A percentile compares a stretch with the other conserved stretches of the same genome.
phyloP scores from a whole-genome alignment of 1,140 invertebrate species.

The Bombus consobrinus region DNA sequence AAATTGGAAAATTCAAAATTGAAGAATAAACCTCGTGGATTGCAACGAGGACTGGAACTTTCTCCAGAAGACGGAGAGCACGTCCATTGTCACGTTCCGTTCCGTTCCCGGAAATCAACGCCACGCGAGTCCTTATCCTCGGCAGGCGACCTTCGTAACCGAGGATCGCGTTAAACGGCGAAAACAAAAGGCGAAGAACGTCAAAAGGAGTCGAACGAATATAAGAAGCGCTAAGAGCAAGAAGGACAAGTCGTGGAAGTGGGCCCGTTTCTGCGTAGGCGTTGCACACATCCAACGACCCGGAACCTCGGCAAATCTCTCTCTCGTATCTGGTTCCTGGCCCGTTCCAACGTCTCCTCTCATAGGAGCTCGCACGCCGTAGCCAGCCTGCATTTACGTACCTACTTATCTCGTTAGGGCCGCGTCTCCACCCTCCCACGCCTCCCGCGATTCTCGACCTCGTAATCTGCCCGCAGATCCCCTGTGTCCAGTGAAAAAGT shows the following conservation, averaged over 20 bases:
- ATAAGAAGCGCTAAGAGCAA: not conserved
- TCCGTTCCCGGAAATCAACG: not conserved
- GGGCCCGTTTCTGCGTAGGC: constrained; percentile 46
- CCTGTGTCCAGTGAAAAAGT: constrained; percentile 8
- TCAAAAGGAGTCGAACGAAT: not conserved
- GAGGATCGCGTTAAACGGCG: constrained; percentile 13
- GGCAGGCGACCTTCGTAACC: not conserved
- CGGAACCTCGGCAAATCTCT: constrained; percentile 60
- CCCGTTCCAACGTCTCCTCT: constrained; percentile 53
- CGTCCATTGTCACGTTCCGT: too few species aligned
- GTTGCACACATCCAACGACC: constrained; percentile 59
- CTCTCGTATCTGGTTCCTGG: constrained; percentile 56
- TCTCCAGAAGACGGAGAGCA: too few species aligned
- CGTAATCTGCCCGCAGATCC: constrained; percentile 51
- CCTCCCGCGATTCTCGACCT: constrained; percentile 55
- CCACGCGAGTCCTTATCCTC: too few species aligned
- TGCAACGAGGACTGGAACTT: not conserved
- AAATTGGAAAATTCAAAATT: too few species aligned
- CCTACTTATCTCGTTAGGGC: constrained; percentile 62
- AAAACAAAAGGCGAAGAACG: constrained; percentile 19
- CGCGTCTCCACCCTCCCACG: constrained; percentile 57
- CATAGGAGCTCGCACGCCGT: constrained; percentile 42
- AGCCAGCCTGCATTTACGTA: constrained; percentile 48
- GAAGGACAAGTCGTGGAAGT: constrained; percentile 35
- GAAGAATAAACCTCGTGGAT: not conserved